Evolutionary conservation across 1,140 invertebrate genomes (phyloP).

Genomic region (Sitobion miscanthi): DNA sequence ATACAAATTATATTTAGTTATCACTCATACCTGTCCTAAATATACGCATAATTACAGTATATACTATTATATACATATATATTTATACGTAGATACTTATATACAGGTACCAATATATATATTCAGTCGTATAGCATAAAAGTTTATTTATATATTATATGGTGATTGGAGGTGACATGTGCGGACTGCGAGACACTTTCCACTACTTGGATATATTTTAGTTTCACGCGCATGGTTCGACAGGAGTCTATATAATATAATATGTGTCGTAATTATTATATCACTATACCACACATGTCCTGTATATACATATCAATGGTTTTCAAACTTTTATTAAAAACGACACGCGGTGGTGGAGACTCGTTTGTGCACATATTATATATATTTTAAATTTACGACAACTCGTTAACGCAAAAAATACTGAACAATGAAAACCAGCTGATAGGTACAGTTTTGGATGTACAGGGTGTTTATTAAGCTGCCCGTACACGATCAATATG

Average conservation of each 20-base stretch:
- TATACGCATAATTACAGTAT: background rate
- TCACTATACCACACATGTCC: background rate
- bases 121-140: background rate
- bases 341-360: too few species aligned
- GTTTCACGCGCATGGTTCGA: background rate
- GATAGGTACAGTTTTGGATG: too few species aligned
- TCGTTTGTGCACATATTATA: too few species aligned
- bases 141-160: background rate
- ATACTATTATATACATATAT: background rate
- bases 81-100: background rate
- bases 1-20: conserved; percentile 13
- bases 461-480: too few species aligned
- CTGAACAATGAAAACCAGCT: too few species aligned
- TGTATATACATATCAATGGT: background rate
- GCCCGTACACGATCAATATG: too few species aligned
- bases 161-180: background rate
- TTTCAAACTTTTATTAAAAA: too few species aligned
- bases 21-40: background rate
- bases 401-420: too few species aligned
- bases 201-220: too few species aligned
- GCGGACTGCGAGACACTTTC: background rate
- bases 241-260: background rate
- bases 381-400: too few species aligned
- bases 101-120: background rate
- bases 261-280: background rate